phyloP scores from a whole-genome alignment of 2,797 vertebrate species.

The Lagocephalus sceleratus region DNA sequence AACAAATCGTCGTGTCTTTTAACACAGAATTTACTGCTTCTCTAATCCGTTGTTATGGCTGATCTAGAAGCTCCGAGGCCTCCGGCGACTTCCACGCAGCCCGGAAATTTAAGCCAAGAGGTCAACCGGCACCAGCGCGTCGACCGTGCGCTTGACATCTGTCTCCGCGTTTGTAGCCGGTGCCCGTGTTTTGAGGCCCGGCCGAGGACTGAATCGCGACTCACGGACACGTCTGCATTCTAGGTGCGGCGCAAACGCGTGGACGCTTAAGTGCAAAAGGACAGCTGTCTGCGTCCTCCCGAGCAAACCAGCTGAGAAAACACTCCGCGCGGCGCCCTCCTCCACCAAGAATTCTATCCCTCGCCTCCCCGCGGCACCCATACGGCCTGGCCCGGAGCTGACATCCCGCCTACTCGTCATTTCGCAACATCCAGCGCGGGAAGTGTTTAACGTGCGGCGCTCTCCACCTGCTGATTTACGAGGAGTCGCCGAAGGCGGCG shows the following conservation, averaged over 20 bases:
- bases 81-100: conserved; percentile 22
- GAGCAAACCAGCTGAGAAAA: conserved; percentile 70
- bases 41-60: neutral
- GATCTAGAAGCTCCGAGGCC: conserved; percentile 26
- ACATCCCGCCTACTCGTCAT: conserved; percentile 57
- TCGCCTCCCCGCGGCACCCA: conserved; percentile 35
- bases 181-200: conserved; percentile 15
- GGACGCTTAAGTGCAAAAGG: conserved; percentile 40
- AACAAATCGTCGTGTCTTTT: conserved; percentile 42
- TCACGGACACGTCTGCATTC: conserved; percentile 59
- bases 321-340: conserved; percentile 19
- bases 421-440: conserved; percentile 30
- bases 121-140: conserved; percentile 10
- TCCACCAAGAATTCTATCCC: conserved; percentile 24
- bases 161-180: conserved; percentile 46
- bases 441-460: conserved; percentile 34
- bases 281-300: conserved; percentile 32
- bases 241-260: conserved; percentile 43
- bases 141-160: conserved; percentile 34
- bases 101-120: neutral
- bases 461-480: conserved; percentile 46
- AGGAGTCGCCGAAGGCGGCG: conserved; percentile 26
- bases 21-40: conserved; percentile 10
- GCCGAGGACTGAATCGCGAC: conserved; percentile 29
- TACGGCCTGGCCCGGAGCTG: conserved; percentile 45